phyloP scores from a whole-genome alignment of 2,113 vertebrate species.

The Nanger granti region DNA sequence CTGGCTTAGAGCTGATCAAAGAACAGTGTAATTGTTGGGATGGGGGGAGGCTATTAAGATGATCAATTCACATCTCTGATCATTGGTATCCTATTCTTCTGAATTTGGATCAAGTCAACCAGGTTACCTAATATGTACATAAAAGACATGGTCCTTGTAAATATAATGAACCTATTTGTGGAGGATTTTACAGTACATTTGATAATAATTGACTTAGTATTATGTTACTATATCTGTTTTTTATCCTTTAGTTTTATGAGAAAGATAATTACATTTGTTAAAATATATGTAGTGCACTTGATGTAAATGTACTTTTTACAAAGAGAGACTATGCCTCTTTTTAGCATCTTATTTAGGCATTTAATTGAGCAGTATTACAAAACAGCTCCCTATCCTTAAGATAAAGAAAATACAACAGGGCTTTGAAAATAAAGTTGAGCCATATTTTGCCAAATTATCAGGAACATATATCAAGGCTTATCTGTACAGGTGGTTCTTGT shows the following conservation, averaged over 20 bases:
- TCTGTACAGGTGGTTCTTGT: constrained; percentile 68
- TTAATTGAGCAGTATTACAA: background rate
- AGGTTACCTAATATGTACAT: background rate
- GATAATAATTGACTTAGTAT: background rate
- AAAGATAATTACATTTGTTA: background rate
- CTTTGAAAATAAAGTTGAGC: constrained; percentile 54
- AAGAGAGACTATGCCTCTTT: background rate
- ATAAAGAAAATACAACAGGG: constrained; percentile 16
- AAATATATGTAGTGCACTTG: background rate
- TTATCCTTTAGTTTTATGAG: background rate
- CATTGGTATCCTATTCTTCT: background rate
- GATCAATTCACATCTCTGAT: background rate
- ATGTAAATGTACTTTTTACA: background rate
- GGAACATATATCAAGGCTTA: constrained; percentile 59
- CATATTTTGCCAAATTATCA: constrained; percentile 58
- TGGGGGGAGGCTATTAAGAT: background rate
- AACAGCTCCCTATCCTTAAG: background rate
- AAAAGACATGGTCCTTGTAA: background rate
- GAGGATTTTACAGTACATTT: background rate
- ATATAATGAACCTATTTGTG: background rate
- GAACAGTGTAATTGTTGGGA: background rate
- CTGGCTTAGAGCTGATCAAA: background rate
- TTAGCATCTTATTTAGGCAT: background rate
- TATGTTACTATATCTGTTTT: background rate
- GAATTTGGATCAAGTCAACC: background rate